phyloP scores from a whole-genome alignment of 2,113 vertebrate genomes.

The Ammodramus savannarum region DNA sequence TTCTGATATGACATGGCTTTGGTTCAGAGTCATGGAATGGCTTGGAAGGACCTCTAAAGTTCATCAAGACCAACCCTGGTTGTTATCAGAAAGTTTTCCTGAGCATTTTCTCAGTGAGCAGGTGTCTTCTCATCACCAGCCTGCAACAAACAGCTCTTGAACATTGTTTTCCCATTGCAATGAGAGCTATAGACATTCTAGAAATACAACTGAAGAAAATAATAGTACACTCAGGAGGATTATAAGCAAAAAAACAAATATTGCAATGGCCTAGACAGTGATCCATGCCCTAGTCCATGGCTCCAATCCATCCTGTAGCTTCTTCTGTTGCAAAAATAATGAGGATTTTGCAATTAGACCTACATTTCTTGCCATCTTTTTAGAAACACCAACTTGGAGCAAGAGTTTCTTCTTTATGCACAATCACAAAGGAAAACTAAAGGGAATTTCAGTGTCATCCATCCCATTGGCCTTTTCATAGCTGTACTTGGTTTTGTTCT shows the following conservation, averaged over 20 bases:
- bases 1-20: neutral
- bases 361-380: neutral
- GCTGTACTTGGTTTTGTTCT: neutral
- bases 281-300: neutral
- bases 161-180: neutral
- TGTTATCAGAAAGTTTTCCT: neutral
- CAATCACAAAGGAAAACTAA: neutral
- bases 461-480: neutral
- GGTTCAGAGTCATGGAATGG: neutral
- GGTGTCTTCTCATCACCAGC: neutral
- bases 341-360: neutral
- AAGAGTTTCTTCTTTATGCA: neutral
- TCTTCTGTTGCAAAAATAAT: neutral
- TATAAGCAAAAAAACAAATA: fast-evolving
- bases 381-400: neutral
- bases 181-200: neutral
- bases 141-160: neutral
- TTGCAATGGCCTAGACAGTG: too few relatives aligned
- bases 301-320: neutral
- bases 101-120: neutral
- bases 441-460: neutral
- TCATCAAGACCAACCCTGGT: neutral
- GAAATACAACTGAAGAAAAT: neutral
- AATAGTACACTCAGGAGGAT: neutral
- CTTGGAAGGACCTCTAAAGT: neutral